Evolutionary conservation across 2,797 vertebrate species (phyloP), one percentile per base, ranked within the genome.

Genomic region (Channa striata): DNA sequence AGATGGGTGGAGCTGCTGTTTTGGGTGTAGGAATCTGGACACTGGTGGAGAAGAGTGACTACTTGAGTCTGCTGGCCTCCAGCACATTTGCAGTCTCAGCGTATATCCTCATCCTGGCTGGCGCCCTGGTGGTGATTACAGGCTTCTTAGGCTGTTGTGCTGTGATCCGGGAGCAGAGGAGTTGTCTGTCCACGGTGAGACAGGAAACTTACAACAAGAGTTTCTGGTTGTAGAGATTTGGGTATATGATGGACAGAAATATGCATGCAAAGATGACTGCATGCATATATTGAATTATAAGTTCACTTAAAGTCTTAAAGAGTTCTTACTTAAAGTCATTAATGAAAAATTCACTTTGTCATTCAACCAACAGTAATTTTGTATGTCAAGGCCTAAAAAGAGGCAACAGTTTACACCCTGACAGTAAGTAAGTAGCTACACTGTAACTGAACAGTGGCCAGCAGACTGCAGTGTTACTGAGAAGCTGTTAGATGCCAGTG

Each of bases 11-110:
- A 13, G 94, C 88, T 1, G 94, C 93, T 0, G 95, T 96, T 64
- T 82, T 95, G 85, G 94, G 93, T 0, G 94, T 96, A 39, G 96
- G 96, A n/a, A 49, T 95, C 53, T 96, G 96, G 96, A 96, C 95
- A 0, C 87, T 97, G 77, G 77, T 93, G 68, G 95, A 96, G 81
- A 97, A 96, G 88, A 96, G 94, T 1, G 90, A 95, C 84, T 96
- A 96, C 89, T 91, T 96, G 70, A 92, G 94, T 65, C 81, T 96
- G 68, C 84, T 97, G 90, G 95, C 95, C 1, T 96, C 95, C 74
- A 96, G 95, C 82, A 95, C 95, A 8, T 96, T 97, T 5, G 91
- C 95, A 0, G 88, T 95, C 23, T 96, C 96, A 0, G 93, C 96
- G 5, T 96, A 95, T 78, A 96, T 95, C 84, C 95, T 97, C 56